A percentile compares a stretch with the other conserved stretches of the same genome.
Evolutionary conservation across 1,140 invertebrate genomes (phyloP).

Genomic region (Bicyclus anynana): DNA sequence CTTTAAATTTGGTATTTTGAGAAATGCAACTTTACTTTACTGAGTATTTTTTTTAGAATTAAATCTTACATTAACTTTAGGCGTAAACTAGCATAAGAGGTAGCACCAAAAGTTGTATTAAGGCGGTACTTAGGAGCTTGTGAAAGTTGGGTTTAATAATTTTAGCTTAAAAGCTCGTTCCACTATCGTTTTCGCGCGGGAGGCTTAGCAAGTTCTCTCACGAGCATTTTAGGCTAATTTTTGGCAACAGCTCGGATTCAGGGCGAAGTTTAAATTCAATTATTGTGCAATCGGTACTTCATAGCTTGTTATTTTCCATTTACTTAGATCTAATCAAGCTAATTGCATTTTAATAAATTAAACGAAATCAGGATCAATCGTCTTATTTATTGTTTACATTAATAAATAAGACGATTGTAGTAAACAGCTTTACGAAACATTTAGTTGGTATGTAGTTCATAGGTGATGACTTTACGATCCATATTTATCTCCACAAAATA

Average conservation of each 20-base stretch:
- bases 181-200: conserved; percentile 62
- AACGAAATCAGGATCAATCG: too few species aligned
- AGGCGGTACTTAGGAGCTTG: conserved; percentile 38
- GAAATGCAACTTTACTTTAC: neutral
- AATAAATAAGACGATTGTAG: too few species aligned
- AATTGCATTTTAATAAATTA: too few species aligned
- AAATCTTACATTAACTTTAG: neutral
- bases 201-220: conserved; percentile 55
- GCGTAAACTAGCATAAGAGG: conserved; percentile 12
- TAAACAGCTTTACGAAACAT: too few species aligned
- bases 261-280: conserved; percentile 44
- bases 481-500: too few species aligned
- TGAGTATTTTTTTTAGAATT: neutral
- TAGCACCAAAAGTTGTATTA: conserved; percentile 34
- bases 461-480: too few species aligned
- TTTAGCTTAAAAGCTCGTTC: conserved; percentile 71
- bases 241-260: conserved; percentile 48
- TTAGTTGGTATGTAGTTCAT: too few species aligned
- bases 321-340: neutral
- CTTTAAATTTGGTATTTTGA: too few species aligned
- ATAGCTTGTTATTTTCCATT: neutral
- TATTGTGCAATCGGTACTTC: conserved; percentile 14
- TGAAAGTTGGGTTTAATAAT: conserved; percentile 66
- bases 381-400: too few species aligned
- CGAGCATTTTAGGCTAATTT: conserved; percentile 65